Evolutionary conservation across 2,888 invertebrate species (phyloP).

Genomic region (Melanophora roralis): DNA sequence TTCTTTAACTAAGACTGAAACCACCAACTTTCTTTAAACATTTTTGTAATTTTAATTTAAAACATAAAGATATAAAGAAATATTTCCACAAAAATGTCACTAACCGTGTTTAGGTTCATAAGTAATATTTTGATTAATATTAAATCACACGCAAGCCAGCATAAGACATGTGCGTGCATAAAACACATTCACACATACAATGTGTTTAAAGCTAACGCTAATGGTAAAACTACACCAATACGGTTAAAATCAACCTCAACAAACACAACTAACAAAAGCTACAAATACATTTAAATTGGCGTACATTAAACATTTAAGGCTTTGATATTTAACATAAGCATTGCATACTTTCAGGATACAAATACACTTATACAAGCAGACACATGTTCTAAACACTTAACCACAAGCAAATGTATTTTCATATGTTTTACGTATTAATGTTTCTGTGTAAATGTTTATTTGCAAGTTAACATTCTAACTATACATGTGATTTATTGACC

Average conservation of each 20-base stretch:
- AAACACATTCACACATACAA: neutral
- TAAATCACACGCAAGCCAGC: constrained; percentile 19
- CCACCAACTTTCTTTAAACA: no score
- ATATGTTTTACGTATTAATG: no score
- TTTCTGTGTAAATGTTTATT: neutral
- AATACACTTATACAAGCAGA: neutral
- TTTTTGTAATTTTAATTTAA: neutral
- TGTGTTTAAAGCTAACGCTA: no score
- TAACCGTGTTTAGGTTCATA: neutral
- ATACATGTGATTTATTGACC: constrained; percentile 7
- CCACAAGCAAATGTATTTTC: neutral
- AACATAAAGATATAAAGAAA: neutral
- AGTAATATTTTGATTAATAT: constrained; percentile 45
- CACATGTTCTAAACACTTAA: neutral
- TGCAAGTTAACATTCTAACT: no score
- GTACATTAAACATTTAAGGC: neutral
- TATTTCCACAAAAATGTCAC: neutral
- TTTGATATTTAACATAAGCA: constrained; percentile 2
- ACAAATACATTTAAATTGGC: constrained; percentile 5
- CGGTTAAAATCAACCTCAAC: constrained; percentile 50
- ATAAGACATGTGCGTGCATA: neutral
- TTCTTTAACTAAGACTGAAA: no score
- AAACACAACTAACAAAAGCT: neutral
- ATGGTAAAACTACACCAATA: constrained; percentile 44
- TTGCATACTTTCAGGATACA: neutral